A percentile compares a stretch with the other conserved stretches of the same genome.
Evolutionary conservation across 2,113 vertebrate genomes (phyloP).

Genomic region (Actenoides lindsayi): DNA sequence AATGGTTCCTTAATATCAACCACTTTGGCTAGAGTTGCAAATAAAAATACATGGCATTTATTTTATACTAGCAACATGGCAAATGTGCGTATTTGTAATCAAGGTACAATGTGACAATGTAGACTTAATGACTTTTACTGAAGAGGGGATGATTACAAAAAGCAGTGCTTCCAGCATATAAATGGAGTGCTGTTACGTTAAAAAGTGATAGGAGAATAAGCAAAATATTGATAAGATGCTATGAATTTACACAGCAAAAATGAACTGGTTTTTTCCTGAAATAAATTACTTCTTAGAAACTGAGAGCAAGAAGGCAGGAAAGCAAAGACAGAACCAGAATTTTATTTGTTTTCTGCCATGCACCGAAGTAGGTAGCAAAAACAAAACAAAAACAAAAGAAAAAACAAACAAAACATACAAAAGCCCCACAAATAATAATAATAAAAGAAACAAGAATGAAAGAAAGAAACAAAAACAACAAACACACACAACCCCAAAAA

Average conservation of each 20-base stretch:
- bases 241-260: constrained; percentile 29
- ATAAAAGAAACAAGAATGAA: not conserved
- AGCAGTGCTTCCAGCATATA: constrained; percentile 30
- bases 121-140: constrained; percentile 54
- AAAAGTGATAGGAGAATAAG: constrained; percentile 8
- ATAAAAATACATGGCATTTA: constrained; percentile 69
- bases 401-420: not conserved
- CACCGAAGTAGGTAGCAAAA: not conserved
- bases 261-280: not conserved
- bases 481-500: too few relatives aligned
- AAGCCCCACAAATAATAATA: too few relatives aligned
- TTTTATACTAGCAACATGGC: constrained; percentile 66
- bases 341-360: not conserved
- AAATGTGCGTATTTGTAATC: constrained; percentile 71
- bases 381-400: not conserved
- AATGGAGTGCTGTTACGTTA: constrained; percentile 16
- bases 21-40: constrained; percentile 63
- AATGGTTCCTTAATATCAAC: constrained; percentile 76
- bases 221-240: not conserved
- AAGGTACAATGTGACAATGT: constrained; percentile 68
- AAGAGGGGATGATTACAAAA: constrained; percentile 61
- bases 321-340: not conserved
- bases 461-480: not conserved
- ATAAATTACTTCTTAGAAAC: not conserved
- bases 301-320: not conserved